A percentile compares a stretch with the other conserved stretches of the same genome.
Conservation (phyloP, 2,888 invertebrate species). For the Vesta saturnalis region DNA sequence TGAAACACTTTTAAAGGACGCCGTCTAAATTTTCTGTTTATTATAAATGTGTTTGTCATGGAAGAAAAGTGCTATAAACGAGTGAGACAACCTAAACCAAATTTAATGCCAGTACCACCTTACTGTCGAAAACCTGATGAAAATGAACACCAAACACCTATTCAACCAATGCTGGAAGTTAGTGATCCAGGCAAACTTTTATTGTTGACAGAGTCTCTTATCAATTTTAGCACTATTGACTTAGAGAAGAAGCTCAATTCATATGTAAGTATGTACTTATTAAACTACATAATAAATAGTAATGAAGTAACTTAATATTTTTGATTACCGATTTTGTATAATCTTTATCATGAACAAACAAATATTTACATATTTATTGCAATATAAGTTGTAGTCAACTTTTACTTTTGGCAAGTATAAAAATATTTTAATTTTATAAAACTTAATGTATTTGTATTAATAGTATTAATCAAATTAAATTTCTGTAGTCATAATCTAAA, state of each 20-base stretch:
- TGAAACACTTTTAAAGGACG: constrained; percentile 18
- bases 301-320: too few species aligned
- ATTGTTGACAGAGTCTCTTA: constrained; percentile 65
- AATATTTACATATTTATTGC: too few species aligned
- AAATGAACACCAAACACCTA: constrained; percentile 25
- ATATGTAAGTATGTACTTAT: constrained; percentile 64
- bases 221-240: constrained; percentile 62
- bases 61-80: constrained; percentile 48
- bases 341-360: too few species aligned
- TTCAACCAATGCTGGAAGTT: constrained; percentile 59
- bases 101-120: constrained; percentile 51
- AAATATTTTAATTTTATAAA: too few species aligned
- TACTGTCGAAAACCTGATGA: constrained; percentile 45
- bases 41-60: constrained; percentile 11
- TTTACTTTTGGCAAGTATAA: too few species aligned
- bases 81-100: constrained; percentile 45
- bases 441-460: too few species aligned
- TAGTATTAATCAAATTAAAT: too few species aligned
- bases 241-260: constrained; percentile 70
- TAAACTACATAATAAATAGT: not conserved
- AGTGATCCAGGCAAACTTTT: constrained; percentile 69
- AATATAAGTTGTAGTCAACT: too few species aligned
- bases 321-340: too few species aligned
- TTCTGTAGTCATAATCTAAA: too few species aligned
- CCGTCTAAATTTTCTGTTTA: constrained; percentile 43